Evolutionary conservation across 2,888 invertebrate genomes (phyloP).

Genomic region (Pyrgus malvae): DNA sequence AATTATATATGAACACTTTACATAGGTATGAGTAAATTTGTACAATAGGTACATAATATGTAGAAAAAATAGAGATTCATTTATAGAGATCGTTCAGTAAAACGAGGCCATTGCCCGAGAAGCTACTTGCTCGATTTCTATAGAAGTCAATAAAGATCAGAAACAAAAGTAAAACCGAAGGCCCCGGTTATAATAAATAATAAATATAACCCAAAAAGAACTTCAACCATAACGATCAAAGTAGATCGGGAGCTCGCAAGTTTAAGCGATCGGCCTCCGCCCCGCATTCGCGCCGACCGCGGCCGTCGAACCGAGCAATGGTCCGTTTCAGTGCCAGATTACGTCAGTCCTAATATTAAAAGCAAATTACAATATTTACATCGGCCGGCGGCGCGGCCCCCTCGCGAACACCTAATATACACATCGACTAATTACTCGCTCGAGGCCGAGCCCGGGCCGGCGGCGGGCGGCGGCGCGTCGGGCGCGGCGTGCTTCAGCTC

Average conservation of each 20-base stretch:
- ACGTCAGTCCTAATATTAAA: constrained; percentile 67
- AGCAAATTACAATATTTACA: constrained; percentile 81
- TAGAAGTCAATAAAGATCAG: no score
- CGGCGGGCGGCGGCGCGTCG: constrained; percentile 50
- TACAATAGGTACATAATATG: constrained; percentile 76
- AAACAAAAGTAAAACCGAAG: no score
- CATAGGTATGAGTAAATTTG: constrained; percentile 74
- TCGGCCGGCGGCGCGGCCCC: constrained; percentile 57
- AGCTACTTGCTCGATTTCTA: no score
- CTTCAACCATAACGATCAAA: no score
- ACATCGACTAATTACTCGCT: constrained; percentile 56
- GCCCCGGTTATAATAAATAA: no score
- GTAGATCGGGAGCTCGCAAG: no score
- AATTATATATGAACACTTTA: constrained; percentile 72
- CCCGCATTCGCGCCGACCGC: background rate
- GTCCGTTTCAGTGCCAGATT: constrained; percentile 77
- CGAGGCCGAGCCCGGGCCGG: constrained; percentile 51
- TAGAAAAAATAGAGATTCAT: constrained; percentile 82
- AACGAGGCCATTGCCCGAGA: constrained; percentile 74
- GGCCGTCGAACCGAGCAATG: constrained; percentile 55
- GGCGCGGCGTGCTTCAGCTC: constrained; percentile 74
- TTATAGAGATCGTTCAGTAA: constrained; percentile 79
- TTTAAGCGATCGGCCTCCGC: no score
- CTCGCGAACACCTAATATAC: constrained; percentile 60
- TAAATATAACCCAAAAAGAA: no score